Conservation (phyloP, 1,140 invertebrate species). For the Brachionus koreanus region DNA sequence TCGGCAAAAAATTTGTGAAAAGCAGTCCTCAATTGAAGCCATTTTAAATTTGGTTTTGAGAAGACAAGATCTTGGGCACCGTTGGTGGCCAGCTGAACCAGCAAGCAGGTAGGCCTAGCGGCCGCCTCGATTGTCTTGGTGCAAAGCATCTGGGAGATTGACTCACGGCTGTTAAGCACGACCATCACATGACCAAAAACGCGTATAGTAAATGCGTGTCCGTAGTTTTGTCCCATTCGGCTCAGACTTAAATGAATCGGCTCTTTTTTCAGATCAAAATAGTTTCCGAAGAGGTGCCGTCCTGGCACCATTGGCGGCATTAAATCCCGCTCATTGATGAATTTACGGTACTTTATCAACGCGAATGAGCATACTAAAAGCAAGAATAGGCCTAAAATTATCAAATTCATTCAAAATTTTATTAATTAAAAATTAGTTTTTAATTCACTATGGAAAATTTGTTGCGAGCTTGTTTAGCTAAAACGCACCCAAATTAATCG, state of each 20-base stretch:
- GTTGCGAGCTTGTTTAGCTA: background rate
- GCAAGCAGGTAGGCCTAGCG: background rate
- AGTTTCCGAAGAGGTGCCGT: background rate
- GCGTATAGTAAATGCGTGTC: background rate
- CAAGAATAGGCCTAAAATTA: background rate
- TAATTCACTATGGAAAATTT: background rate
- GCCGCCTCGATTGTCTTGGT: background rate
- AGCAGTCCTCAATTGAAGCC: conserved; percentile 4
- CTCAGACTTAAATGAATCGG: background rate
- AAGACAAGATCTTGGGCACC: background rate
- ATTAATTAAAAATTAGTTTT: background rate
- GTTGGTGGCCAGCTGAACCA: background rate
- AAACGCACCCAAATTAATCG: background rate
- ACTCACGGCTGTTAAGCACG: background rate
- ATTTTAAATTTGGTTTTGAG: background rate
- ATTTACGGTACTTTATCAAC: background rate
- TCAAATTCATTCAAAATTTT: background rate
- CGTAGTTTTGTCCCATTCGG: background rate
- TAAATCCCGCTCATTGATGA: background rate
- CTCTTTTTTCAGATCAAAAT: background rate
- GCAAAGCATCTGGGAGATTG: background rate
- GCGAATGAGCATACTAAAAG: background rate
- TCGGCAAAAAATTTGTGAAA: conserved; percentile 19
- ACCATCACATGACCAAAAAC: background rate
- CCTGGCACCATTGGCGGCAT: background rate